phyloP scores from a whole-genome alignment of 30 jellyfish, hydroid and myxozoan species.

The Aurelia aurita complex sp. Pacific region DNA sequence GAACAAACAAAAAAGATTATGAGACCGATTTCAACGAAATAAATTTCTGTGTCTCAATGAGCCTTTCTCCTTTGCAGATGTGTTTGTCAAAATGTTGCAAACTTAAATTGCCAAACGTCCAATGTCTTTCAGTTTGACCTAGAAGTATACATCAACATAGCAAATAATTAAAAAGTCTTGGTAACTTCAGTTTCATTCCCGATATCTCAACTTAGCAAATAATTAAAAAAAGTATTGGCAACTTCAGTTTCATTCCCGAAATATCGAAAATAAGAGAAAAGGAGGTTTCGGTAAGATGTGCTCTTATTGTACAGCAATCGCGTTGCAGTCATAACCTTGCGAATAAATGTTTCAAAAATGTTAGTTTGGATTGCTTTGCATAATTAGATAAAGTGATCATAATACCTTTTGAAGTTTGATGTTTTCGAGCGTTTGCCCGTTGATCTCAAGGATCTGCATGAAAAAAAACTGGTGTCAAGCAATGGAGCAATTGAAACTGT shows the following conservation, averaged over 20 bases:
- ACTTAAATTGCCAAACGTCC: too few species aligned
- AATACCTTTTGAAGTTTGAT: slow-evolving; percentile 73
- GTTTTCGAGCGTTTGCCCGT: slow-evolving; percentile 84
- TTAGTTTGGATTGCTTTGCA: not conserved
- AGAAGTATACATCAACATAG: too few species aligned
- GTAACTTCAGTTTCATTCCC: too few species aligned
- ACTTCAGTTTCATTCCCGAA: not conserved
- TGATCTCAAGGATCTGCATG: slow-evolving; percentile 77
- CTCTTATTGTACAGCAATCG: not conserved
- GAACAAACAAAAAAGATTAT: too few species aligned
- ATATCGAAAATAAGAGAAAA: not conserved
- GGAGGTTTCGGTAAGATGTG: not conserved
- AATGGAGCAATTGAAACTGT: not conserved
- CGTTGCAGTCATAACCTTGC: not conserved
- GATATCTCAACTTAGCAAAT: too few species aligned
- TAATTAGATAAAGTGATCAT: not conserved
- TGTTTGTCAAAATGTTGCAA: too few species aligned
- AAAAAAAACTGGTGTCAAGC: not conserved
- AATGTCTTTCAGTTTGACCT: too few species aligned
- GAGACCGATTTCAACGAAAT: too few species aligned
- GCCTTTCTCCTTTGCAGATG: too few species aligned
- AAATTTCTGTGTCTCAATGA: too few species aligned
- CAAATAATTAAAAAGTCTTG: too few species aligned
- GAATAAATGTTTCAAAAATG: not conserved
- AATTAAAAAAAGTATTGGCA: too few species aligned